phyloP scores from a whole-genome alignment of 2,797 vertebrate species.

The Chaunax sp. region DNA sequence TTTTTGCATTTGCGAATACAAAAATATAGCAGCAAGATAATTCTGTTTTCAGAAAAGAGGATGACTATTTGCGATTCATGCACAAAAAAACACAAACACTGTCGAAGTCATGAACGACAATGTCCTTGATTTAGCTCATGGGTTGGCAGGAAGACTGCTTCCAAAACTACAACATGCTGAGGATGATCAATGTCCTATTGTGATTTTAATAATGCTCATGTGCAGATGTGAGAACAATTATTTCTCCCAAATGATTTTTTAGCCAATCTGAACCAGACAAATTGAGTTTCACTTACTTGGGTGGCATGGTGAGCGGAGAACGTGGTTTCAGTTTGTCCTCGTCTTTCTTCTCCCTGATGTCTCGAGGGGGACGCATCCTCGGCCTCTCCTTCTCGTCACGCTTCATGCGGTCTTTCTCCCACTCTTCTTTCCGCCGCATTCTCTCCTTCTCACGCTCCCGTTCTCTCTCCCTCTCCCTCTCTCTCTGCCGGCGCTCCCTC shows the following conservation, averaged over 20 bases:
- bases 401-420: conserved; percentile 85
- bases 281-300: conserved; percentile 82
- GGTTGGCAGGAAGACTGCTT: too few species aligned
- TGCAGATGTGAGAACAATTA: background rate
- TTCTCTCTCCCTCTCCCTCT: conserved; percentile 85
- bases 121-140: too few species aligned
- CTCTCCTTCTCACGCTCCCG: conserved; percentile 93
- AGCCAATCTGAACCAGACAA: background rate
- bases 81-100: too few species aligned
- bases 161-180: too few species aligned
- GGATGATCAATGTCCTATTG: too few species aligned
- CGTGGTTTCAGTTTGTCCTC: conserved; percentile 92
- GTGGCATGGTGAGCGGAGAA: conserved; percentile 85
- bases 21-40: too few species aligned
- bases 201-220: background rate
- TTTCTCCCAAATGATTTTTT: background rate
- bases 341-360: conserved; percentile 88
- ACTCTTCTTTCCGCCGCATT: conserved; percentile 88
- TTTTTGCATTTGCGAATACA: too few species aligned
- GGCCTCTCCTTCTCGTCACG: conserved; percentile 85
- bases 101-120: too few species aligned
- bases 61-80: too few species aligned
- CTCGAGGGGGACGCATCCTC: conserved; percentile 79
- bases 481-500: conserved; percentile 85
- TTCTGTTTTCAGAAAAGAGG: too few species aligned